phyloP scores from a whole-genome alignment of 2,888 invertebrate species.

The Leptinotarsa tumamoca region DNA sequence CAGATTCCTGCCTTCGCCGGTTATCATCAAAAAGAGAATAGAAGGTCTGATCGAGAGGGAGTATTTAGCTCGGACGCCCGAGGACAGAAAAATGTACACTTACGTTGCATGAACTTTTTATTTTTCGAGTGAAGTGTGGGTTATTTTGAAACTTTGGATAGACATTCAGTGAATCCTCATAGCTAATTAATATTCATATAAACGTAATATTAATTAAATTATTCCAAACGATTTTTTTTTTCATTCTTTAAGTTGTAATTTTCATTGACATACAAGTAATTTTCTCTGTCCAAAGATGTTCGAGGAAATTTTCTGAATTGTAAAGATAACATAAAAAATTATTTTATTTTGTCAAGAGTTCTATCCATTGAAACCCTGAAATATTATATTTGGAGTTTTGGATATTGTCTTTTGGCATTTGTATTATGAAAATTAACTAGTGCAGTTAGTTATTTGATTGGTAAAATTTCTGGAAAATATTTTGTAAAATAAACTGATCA shows the following conservation, averaged over 20 bases:
- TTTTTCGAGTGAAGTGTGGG: constrained; percentile 48
- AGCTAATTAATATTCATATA: constrained; percentile 53
- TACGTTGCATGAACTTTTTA: constrained; percentile 84
- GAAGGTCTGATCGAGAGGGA: constrained; percentile 99
- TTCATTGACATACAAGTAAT: constrained; percentile 2
- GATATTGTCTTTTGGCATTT: constrained; percentile 13
- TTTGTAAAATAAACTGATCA: constrained; percentile 17
- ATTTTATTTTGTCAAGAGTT: neutral
- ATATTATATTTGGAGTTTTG: constrained; percentile 9
- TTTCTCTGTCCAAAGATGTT: constrained; percentile 24
- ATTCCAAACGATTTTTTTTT: constrained; percentile 49
- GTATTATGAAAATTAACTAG: constrained; percentile 12
- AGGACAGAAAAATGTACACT: constrained; percentile 96
- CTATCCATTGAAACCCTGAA: neutral
- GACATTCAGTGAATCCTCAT: constrained; percentile 50
- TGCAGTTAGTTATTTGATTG: neutral
- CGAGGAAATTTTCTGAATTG: constrained; percentile 21
- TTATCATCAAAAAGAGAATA: constrained; percentile 98
- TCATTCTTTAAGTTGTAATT: constrained; percentile 32
- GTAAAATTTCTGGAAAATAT: constrained; percentile 8
- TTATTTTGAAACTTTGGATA: constrained; percentile 46
- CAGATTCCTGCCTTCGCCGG: constrained; percentile 97
- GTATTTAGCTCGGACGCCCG: constrained; percentile 96
- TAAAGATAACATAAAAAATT: constrained; percentile 15
- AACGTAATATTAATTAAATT: constrained; percentile 53